A percentile compares a stretch with the other conserved stretches of the same genome.
phyloP scores from a whole-genome alignment of 2,113 vertebrate genomes.

The Alces alces region DNA sequence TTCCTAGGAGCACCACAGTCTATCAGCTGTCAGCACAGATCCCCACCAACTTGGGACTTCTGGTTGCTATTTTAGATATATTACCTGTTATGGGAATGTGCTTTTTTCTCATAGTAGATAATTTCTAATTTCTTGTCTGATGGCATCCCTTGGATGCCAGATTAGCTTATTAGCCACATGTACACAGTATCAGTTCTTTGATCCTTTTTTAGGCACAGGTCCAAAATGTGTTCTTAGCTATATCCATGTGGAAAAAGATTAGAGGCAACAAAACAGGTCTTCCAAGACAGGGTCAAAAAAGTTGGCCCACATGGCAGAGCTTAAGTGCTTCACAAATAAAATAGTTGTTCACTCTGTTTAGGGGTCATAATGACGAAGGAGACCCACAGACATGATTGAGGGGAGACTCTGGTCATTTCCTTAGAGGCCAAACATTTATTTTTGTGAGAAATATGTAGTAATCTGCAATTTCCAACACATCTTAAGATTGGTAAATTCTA shows the following conservation, averaged over 20 bases:
- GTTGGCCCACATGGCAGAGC: not conserved
- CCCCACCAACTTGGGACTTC: not conserved
- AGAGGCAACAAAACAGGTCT: not conserved
- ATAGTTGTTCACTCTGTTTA: not conserved
- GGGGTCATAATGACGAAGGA: not conserved
- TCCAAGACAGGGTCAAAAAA: not conserved
- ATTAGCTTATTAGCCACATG: not conserved
- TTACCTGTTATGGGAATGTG: not conserved
- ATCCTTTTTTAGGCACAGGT: not conserved
- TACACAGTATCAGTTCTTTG: not conserved
- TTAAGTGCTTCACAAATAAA: not conserved
- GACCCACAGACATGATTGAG: not conserved
- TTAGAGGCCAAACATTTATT: not conserved
- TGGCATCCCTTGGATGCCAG: not conserved
- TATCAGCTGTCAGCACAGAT: not conserved
- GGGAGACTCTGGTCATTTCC: not conserved
- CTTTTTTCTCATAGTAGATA: not conserved
- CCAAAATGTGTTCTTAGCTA: not conserved
- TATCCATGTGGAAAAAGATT: not conserved
- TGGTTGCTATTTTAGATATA: not conserved
- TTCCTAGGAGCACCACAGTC: not conserved
- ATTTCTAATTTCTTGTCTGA: not conserved
- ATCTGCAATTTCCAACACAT: not conserved
- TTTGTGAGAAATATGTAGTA: not conserved
- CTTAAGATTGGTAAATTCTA: not conserved